Percentiles rank a stretch among this genome's conserved stretches.
phyloP scores from a whole-genome alignment of 2,888 invertebrate genomes.

The Frankliniella intonsa region DNA sequence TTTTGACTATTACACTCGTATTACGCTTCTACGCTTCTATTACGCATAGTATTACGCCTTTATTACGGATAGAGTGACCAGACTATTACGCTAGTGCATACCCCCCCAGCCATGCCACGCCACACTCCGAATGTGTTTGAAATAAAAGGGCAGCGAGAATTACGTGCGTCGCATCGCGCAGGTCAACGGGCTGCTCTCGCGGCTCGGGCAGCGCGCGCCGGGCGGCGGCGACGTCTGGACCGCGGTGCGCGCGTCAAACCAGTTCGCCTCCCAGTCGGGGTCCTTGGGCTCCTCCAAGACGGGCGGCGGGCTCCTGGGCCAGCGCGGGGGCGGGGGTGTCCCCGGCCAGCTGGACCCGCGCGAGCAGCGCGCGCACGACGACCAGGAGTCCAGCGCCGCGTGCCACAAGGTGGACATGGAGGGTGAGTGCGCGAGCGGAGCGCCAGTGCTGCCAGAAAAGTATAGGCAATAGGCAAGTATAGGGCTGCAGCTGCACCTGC shows the following conservation, averaged over 20 bases:
- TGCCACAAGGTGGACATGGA: conserved; percentile 12
- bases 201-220: background rate
- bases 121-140: too few relatives aligned
- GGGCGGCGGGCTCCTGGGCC: background rate
- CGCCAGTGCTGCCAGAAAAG: too few relatives aligned
- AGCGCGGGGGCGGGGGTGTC: background rate
- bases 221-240: conserved; percentile 15
- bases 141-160: too few relatives aligned
- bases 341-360: background rate
- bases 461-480: too few relatives aligned
- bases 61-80: too few relatives aligned
- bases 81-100: too few relatives aligned
- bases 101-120: too few relatives aligned
- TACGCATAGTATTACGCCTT: too few relatives aligned
- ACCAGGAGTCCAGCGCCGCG: background rate
- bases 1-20: too few relatives aligned
- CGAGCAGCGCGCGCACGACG: background rate
- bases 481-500: too few relatives aligned
- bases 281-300: too few relatives aligned
- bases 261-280: background rate
- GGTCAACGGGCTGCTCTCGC: background rate
- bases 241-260: background rate
- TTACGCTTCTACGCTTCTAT: too few relatives aligned
- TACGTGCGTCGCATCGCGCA: background rate
- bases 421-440: background rate